Percentiles rank a stretch among this genome's conserved stretches.
Conservation (phyloP, 2,797 vertebrate genomes). For the Pantherophis alleghaniensis region DNA sequence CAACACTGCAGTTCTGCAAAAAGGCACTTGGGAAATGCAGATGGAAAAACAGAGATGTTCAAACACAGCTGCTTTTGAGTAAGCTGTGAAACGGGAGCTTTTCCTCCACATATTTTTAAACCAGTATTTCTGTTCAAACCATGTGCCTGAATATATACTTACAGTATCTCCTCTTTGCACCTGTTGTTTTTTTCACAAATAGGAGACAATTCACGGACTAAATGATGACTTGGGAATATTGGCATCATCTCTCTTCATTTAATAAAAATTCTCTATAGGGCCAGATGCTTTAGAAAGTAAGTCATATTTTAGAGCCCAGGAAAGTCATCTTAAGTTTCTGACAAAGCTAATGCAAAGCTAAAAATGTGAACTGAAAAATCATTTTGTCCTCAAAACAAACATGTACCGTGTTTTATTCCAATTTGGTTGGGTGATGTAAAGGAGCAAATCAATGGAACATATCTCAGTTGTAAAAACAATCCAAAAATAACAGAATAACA, state of each 20-base stretch:
- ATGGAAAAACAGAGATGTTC: background rate
- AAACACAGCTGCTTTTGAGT: constrained; percentile 14
- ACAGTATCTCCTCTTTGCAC: background rate
- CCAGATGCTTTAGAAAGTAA: background rate
- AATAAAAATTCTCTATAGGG: background rate
- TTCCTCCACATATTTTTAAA: background rate
- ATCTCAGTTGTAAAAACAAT: background rate
- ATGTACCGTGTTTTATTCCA: background rate
- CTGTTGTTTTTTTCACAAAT: background rate
- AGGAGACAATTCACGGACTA: background rate
- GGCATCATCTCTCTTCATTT: background rate
- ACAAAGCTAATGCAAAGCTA: background rate
- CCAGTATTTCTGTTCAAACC: background rate
- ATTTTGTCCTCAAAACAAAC: background rate
- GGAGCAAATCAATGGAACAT: background rate
- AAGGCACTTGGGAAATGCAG: background rate
- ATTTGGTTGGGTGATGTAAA: background rate
- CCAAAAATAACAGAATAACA: background rate
- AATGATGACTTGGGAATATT: background rate
- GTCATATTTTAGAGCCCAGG: background rate
- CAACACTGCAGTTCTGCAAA: background rate
- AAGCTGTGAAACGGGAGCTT: background rate
- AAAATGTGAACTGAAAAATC: background rate
- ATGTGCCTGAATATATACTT: background rate
- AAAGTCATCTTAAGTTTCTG: background rate